phyloP scores from a whole-genome alignment of 2,888 invertebrate genomes.

The Drosophila prostipennis region DNA sequence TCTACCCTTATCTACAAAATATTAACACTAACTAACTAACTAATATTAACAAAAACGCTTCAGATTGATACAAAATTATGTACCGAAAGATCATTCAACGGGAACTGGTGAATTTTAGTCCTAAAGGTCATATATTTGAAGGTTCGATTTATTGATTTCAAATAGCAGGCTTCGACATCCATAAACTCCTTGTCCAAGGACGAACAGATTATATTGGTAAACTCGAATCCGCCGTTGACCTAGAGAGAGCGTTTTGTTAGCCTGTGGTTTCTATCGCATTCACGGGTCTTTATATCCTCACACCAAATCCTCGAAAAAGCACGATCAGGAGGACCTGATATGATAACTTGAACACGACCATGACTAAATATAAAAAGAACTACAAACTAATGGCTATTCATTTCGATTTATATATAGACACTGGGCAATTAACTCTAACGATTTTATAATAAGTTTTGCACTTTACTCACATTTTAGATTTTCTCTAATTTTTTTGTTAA shows the following conservation, averaged over 20 bases:
- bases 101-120: slow-evolving; percentile 4
- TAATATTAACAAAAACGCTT: too few relatives aligned
- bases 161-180: slow-evolving; percentile 4
- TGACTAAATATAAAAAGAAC: too few relatives aligned
- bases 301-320: not conserved
- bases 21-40: not conserved
- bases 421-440: too few relatives aligned
- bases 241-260: not conserved
- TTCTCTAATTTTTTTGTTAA: too few relatives aligned
- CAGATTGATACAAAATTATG: not conserved
- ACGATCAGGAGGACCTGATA: not conserved
- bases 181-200: not conserved
- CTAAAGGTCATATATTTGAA: slow-evolving; percentile 10
- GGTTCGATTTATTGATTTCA: slow-evolving; percentile 14
- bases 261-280: not conserved
- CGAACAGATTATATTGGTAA: slow-evolving; percentile 13
- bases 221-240: slow-evolving; percentile 10
- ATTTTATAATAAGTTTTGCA: too few relatives aligned
- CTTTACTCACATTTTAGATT: too few relatives aligned
- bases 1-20: not conserved
- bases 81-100: slow-evolving; percentile 1
- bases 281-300: not conserved
- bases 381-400: too few relatives aligned
- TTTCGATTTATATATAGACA: too few relatives aligned
- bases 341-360: too few relatives aligned